A percentile compares a stretch with the other conserved stretches of the same genome.
phyloP scores from a whole-genome alignment of 2,113 vertebrate genomes.

The Gracilinanus agilis region DNA sequence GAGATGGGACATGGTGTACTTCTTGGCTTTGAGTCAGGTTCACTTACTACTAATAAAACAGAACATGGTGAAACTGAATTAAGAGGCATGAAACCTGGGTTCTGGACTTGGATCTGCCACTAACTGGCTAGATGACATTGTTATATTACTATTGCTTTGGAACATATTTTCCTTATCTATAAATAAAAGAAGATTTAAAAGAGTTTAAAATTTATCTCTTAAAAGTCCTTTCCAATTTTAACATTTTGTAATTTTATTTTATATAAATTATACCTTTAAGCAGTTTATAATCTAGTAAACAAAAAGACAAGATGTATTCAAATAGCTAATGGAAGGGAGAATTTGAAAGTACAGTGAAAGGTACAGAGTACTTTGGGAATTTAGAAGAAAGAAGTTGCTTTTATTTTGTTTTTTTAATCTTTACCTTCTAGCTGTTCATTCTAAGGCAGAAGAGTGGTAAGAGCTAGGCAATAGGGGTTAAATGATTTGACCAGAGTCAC shows the following conservation, averaged over 20 bases:
- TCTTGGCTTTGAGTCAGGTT: background rate
- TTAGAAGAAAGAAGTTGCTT: background rate
- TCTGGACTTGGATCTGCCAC: background rate
- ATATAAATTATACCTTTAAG: background rate
- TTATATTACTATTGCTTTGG: background rate
- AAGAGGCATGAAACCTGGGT: background rate
- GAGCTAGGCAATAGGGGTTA: too few species aligned
- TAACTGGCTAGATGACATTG: background rate
- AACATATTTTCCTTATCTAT: background rate
- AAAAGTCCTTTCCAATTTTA: background rate
- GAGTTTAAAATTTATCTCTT: background rate
- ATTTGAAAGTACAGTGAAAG: background rate
- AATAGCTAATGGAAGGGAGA: background rate
- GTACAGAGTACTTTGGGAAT: background rate
- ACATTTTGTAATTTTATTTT: background rate
- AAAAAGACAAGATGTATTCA: background rate
- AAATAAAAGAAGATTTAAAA: background rate
- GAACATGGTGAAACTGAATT: background rate
- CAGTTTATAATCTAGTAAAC: background rate
- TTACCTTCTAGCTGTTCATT: too few species aligned
- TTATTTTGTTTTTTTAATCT: background rate
- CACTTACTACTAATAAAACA: background rate
- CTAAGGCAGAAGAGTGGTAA: too few species aligned
- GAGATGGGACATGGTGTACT: background rate
- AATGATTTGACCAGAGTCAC: too few species aligned